Evolutionary conservation across 2,888 invertebrate species (phyloP), one percentile per base, ranked within the genome.

Genomic region (Micropterix aruncella): DNA sequence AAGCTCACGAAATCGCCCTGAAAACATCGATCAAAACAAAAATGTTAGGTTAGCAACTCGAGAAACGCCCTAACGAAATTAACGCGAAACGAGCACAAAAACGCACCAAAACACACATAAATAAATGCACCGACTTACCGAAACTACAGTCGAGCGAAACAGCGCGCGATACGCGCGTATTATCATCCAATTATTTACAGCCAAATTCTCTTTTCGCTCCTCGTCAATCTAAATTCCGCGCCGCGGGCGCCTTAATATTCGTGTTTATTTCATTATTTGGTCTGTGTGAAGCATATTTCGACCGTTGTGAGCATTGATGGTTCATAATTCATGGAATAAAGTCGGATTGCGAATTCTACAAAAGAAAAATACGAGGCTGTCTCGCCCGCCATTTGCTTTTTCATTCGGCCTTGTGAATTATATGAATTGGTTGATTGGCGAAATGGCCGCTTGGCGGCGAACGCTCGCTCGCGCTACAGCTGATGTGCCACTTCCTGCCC

Each of bases 271-370:
- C 54, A 61, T 61, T 56, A 63, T 64, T 63, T 59, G 52, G 55
- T 53, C 58, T 56, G 60, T 56, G 52, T 56, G 59, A 63, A 59
- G 65, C 66, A 67, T 73, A 70, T 72, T 74, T 69, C 66, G 66
- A 70, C 69, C 68, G 61, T 69, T 70, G 66, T 70, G 56, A 62
- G 63, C 67, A 70, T 71, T 65, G 70, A 71, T 65, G 69, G 70
- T 63, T 73, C 73, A 74, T 74, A 60, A 64, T 66, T 73, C 73
- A 74, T 74, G 62, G 59, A 66, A 70, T 74, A 68, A 73, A 65
- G 70, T 73, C 64, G 71, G 73, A 71, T 71, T 70, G n/a, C n/a
- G 43, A 3, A 41, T 41, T 44, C 18, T 41, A 19, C 44, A 44
- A 40, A 19, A 37, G 40, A 40, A n/a, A n/a, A 44, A 40, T 61